These are phyloP conservation scores for Sinhomidia bicolor DNA, from an alignment of 2,888 invertebrate genomes.

Conservation along the genomic window DNA sequence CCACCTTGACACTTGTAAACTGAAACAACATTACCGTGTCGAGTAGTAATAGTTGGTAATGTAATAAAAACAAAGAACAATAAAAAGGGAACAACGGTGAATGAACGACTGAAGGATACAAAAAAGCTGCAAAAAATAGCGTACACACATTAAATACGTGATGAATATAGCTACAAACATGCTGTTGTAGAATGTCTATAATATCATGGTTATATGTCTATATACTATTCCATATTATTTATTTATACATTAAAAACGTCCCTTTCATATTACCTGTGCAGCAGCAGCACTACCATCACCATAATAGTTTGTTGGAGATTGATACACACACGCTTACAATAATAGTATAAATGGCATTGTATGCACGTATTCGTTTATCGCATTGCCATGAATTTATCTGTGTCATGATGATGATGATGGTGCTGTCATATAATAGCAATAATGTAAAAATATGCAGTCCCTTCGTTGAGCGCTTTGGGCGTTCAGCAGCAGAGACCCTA, in stretches of 20 bases:
- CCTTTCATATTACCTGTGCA: not conserved
- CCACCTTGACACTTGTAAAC: slow-evolving; percentile 71
- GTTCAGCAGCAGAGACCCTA: no score
- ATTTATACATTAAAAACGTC: no score
- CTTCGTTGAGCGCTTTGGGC: not conserved
- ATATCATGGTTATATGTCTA: no score
- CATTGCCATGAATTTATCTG: slow-evolving; percentile 50
- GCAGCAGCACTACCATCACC: no score
- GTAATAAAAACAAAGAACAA: slow-evolving; percentile 63
- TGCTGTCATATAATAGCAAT: not conserved
- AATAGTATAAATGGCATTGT: not conserved
- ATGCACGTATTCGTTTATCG: slow-evolving; percentile 4
- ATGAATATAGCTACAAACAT: no score
- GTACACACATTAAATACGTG: not conserved
- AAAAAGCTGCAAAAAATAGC: slow-evolving; percentile 5
- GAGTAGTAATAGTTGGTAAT: slow-evolving; percentile 30
- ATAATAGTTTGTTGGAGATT: not conserved
- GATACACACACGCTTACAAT: not conserved
- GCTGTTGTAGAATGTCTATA: no score
- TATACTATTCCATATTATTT: no score
- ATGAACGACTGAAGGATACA: slow-evolving; percentile 71
- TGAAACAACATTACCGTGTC: slow-evolving; percentile 68
- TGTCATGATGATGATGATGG: slow-evolving; percentile 51
- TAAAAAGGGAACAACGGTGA: slow-evolving; percentile 72
- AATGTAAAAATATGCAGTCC: slow-evolving; percentile 12